A percentile compares a stretch with the other conserved stretches of the same genome.
Evolutionary conservation across 2,797 vertebrate species (phyloP).

Genomic region (Vireo griseus): DNA sequence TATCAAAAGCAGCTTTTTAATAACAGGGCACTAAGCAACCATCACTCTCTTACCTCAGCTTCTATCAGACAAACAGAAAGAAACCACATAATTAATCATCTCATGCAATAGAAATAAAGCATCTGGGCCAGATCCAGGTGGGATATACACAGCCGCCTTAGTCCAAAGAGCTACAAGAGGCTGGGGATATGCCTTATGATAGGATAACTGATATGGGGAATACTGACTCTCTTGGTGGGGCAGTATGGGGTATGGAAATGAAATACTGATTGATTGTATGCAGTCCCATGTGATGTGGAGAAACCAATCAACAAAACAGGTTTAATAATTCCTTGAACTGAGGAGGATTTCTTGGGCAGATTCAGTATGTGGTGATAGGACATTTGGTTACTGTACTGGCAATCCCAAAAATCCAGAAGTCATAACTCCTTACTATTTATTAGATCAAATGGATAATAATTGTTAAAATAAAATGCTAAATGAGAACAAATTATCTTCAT

Average conservation of each 20-base stretch:
- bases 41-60: conserved; percentile 58
- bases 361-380: neutral
- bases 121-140: conserved; percentile 41
- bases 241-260: neutral
- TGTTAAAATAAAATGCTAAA: neutral
- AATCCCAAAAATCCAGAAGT: neutral
- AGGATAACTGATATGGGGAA: neutral
- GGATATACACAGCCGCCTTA: neutral
- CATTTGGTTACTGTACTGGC: neutral
- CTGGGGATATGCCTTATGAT: neutral
- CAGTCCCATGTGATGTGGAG: neutral
- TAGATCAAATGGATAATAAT: neutral
- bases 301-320: neutral
- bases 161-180: neutral
- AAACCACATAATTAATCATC: conserved; percentile 67
- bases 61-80: conserved; percentile 61
- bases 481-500: neutral
- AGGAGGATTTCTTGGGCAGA: neutral
- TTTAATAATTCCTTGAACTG: neutral
- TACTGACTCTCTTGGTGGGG: neutral
- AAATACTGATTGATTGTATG: neutral
- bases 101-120: conserved; percentile 58
- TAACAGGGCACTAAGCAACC: conserved; percentile 67
- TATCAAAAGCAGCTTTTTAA: conserved; percentile 76
- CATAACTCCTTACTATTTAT: neutral